Base-by-base conservation (phyloP, 37 sponge, comb jelly and placozoan species). In the Geodia barretti region DNA sequence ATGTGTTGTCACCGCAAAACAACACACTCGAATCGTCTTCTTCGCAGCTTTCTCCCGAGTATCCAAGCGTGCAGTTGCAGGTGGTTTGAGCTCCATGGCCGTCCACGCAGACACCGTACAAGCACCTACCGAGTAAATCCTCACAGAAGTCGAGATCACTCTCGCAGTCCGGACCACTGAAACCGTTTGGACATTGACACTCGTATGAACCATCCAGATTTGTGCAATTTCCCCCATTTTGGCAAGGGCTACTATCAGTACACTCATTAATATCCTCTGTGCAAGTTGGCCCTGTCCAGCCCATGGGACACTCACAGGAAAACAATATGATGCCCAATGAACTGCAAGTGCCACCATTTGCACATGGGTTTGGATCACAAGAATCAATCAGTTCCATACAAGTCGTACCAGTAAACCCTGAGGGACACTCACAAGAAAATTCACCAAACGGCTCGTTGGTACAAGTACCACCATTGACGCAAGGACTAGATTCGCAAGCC, bases 11-110 rank as follows among this genome's bases (percentile, higher is more conserved):
- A 25, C 36, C 17, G 64, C 86, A 85, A 38, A 62, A 65, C 0
- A 35, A 65, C 14, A 26, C 14, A 70, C 76, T 62, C 28, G 43
- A 26, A 33, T 76, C 62, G 62, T 86, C 84, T 74, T 54, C 33
- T 1, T 91, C 75, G 79, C 92, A 91, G 11, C 39, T 34, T 30
- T 37, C 37, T 31, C 92, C 92, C 34, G 84, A 79, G 31, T 64
- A 91, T 4, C 92, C 92, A 65, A 1, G 39, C 25, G 58, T 3
- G 78, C 92, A 91, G 24, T 35, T 30, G 24, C 90, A 89, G 33
- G 25, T 30, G 14, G 62, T 65, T 31, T 29, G 9, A n/a, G 47
- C 28, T 40, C 86, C 86, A 34, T 21, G n/a, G 7, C 38, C 73
- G 9, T 73, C 79, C 14, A 65, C 0, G 72, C 86, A 85, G 28